Evolutionary conservation across 1,140 invertebrate genomes (phyloP).

Genomic region (Aradophagus sp.): DNA sequence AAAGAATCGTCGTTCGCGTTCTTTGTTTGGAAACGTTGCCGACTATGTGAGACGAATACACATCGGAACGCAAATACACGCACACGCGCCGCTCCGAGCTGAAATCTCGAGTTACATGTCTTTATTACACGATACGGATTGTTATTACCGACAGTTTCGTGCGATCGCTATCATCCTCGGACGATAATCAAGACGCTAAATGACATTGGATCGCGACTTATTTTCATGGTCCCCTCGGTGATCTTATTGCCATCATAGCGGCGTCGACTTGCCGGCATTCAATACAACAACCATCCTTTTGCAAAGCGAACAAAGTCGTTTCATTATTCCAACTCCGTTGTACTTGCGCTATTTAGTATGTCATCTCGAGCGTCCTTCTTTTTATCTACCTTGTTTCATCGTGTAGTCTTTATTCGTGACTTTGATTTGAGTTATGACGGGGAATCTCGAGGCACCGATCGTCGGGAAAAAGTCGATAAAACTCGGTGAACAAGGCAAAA

Average conservation of each 20-base stretch:
- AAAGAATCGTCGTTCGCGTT: conserved; percentile 35
- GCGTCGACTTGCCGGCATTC: no score
- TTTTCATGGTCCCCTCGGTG: conserved; percentile 30
- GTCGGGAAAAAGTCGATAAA: no score
- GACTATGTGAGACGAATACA: conserved; percentile 28
- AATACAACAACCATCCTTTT: no score
- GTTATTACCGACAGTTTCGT: conserved; percentile 49
- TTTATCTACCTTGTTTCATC: no score
- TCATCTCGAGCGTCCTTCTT: no score
- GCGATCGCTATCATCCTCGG: conserved; percentile 48
- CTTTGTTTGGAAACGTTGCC: conserved; percentile 28
- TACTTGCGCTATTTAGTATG: no score
- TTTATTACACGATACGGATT: conserved; percentile 51
- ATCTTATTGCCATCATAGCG: conserved; percentile 21
- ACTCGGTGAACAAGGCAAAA: neutral
- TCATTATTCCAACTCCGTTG: no score
- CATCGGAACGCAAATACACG: conserved; percentile 9
- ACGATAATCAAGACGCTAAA: conserved; percentile 40
- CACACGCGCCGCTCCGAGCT: conserved; percentile 9
- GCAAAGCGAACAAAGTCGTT: no score
- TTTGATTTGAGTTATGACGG: no score
- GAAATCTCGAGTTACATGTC: conserved; percentile 49
- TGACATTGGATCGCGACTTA: conserved; percentile 45
- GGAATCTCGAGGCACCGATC: no score
- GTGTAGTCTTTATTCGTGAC: no score